These are phyloP conservation scores for Bicyclus anynana DNA, from an alignment of 1,140 invertebrate genomes.

Conservation along the genomic window DNA sequence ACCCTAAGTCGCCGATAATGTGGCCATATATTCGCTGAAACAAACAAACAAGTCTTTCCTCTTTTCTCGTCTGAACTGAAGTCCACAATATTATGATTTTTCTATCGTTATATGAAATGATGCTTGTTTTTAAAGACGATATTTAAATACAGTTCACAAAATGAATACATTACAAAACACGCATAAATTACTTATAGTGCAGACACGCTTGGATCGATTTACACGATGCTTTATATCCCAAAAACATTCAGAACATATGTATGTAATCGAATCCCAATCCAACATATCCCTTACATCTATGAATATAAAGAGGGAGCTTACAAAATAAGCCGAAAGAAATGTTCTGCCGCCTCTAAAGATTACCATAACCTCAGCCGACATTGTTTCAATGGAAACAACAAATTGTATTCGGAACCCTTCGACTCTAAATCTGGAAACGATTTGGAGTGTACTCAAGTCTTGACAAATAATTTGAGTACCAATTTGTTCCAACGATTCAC, in stretches of 20 bases:
- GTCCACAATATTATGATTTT: too few species aligned
- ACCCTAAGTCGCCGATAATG: too few species aligned
- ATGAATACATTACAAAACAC: constrained; percentile 1
- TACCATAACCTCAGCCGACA: constrained; percentile 27
- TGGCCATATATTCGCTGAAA: too few species aligned
- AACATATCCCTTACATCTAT: constrained; percentile 30
- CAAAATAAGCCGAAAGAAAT: constrained; percentile 25
- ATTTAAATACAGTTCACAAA: not conserved
- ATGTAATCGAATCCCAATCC: constrained; percentile 24
- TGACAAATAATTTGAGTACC: constrained; percentile 65
- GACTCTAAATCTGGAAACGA: constrained; percentile 66
- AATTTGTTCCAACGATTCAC: constrained; percentile 57
- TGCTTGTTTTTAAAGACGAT: too few species aligned
- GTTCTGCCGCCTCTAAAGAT: constrained; percentile 29
- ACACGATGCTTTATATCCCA: not conserved
- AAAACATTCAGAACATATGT: constrained; percentile 16
- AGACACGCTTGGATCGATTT: not conserved
- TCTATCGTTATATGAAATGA: too few species aligned
- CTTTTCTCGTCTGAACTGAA: too few species aligned
- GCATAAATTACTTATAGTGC: not conserved
- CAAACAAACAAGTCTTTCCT: too few species aligned
- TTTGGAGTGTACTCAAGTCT: constrained; percentile 57
- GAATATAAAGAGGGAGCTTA: constrained; percentile 24
- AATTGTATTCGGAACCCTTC: constrained; percentile 47
- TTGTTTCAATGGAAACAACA: constrained; percentile 42